A percentile compares a stretch with the other conserved stretches of the same genome.
These are phyloP conservation scores for Lophotriccus pileatus DNA, from an alignment of 2,797 vertebrate genomes.

Conservation along the genomic window DNA sequence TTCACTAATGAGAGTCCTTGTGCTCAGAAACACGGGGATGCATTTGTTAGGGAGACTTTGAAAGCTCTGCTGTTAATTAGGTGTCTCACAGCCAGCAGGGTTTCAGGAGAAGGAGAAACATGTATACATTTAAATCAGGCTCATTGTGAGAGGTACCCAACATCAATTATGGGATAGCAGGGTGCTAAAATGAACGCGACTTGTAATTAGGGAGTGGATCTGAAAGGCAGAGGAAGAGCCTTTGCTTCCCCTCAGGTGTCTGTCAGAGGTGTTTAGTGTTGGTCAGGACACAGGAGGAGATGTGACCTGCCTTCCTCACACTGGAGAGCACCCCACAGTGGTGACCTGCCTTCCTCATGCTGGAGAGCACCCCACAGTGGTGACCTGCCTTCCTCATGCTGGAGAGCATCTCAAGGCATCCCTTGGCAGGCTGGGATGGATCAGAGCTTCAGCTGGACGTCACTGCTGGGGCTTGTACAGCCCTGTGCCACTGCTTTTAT, in stretches of 20 bases:
- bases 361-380: accelerated
- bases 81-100: constrained; percentile 59
- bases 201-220: background rate
- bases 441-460: accelerated
- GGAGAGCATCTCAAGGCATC: background rate
- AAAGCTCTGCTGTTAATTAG: constrained; percentile 73
- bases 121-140: constrained; percentile 51
- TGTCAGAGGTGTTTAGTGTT: background rate
- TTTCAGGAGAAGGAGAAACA: constrained; percentile 50
- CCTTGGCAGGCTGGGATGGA: background rate
- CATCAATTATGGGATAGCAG: constrained; percentile 9
- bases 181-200: background rate
- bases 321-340: background rate
- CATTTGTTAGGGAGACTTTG: constrained; percentile 71
- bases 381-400: accelerated
- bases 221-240: background rate
- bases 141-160: constrained; percentile 36
- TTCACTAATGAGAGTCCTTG: constrained; percentile 73
- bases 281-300: background rate
- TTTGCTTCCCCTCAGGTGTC: background rate
- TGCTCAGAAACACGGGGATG: constrained; percentile 48
- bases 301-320: background rate
- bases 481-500: background rate
- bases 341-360: background rate
- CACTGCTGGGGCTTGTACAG: accelerated